phyloP scores from a whole-genome alignment of 2,113 vertebrate species.

The Zingel zingel region DNA sequence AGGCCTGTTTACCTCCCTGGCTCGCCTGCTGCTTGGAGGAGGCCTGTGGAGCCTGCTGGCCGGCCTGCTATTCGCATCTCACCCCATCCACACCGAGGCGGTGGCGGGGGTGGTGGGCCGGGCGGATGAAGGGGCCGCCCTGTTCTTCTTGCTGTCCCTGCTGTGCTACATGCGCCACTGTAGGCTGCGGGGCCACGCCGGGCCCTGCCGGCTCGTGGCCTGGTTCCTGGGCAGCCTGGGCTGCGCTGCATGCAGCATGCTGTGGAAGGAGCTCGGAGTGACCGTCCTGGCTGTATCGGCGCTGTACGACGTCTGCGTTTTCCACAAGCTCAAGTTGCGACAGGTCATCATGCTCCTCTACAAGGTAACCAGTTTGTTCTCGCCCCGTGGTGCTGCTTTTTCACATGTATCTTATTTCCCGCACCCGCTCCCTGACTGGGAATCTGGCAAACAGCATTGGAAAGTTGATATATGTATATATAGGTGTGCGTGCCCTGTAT shows the following conservation, averaged over 20 bases:
- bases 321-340: constrained; percentile 90
- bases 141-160: constrained; percentile 96
- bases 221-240: constrained; percentile 91
- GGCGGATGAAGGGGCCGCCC: constrained; percentile 94
- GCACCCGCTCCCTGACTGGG: neutral
- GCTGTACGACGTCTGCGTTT: constrained; percentile 93
- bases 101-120: constrained; percentile 95
- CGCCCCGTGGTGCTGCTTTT: neutral
- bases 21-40: constrained; percentile 91
- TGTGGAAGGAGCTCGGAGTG: constrained; percentile 99
- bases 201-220: constrained; percentile 81
- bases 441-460: constrained; percentile 20
- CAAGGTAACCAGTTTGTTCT: constrained; percentile 87
- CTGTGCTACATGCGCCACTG: constrained; percentile 94
- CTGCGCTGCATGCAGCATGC: constrained; percentile 94
- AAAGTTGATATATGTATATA: constrained; percentile 16
- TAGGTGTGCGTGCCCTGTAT: neutral
- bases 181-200: constrained; percentile 60
- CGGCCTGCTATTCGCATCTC: constrained; percentile 94
- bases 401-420: constrained; percentile 47
- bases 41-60: constrained; percentile 94
- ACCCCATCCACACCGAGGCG: constrained; percentile 96
- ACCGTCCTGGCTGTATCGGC: constrained; percentile 95
- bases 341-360: constrained; percentile 89
- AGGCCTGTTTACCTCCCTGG: constrained; percentile 92